Evolutionary conservation across 2,888 invertebrate genomes (phyloP).

Genomic region (Mythimna albipuncta): DNA sequence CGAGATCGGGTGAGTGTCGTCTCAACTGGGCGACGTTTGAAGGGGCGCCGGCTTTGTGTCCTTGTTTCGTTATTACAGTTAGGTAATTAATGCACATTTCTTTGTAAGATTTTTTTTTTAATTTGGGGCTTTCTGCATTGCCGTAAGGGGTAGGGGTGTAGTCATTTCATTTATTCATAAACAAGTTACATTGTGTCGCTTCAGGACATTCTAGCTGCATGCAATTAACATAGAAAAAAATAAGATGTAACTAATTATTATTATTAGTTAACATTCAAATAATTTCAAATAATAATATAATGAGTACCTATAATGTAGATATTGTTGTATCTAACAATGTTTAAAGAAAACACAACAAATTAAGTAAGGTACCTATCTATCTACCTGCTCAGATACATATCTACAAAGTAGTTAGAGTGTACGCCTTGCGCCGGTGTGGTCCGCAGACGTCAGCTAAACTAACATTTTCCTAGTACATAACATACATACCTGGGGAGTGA

Average conservation of each 20-base stretch:
- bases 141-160: background rate
- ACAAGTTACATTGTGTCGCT: too few species aligned
- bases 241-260: too few species aligned
- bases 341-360: too few species aligned
- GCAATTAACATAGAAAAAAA: background rate
- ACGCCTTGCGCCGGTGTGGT: conserved; percentile 9
- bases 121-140: conserved; percentile 2
- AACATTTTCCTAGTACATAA: background rate
- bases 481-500: background rate
- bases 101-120: background rate
- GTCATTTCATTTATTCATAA: too few species aligned
- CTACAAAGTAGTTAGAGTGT: conserved; percentile 4
- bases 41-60: conserved; percentile 34
- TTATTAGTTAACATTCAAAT: too few species aligned
- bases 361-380: background rate
- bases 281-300: too few species aligned
- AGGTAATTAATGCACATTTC: conserved; percentile 27
- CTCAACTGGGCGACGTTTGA: conserved; percentile 1
- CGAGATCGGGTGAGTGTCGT: conserved; percentile 46
- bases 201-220: too few species aligned
- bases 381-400: background rate
- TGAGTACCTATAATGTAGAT: too few species aligned
- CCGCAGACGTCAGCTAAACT: conserved; percentile 1
- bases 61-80: conserved; percentile 7
- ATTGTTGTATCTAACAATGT: too few species aligned